Base-by-base conservation (phyloP, 2,797 vertebrate species). In the Enteromius trimaculatus region DNA sequence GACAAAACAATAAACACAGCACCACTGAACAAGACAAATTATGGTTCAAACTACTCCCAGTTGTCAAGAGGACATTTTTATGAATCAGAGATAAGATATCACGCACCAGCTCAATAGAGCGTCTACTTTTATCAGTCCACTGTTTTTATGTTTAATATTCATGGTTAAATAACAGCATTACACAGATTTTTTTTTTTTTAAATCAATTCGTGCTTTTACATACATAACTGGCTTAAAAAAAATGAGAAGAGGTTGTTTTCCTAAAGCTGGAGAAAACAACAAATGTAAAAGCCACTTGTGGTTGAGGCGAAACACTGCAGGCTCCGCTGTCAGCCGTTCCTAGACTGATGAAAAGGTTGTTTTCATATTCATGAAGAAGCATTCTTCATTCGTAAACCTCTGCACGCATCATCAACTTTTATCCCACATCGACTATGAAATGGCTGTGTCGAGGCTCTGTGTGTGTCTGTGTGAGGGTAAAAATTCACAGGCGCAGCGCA, bases 261-360 rank as follows among this genome's bases (percentile, higher is more conserved):
- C 77, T 53, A 91, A 91, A 93, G 90, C 89, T 85, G 87, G 90
- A 92, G 92, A 91, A 90, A 91, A 93, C 91, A 90, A 92, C 88
- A 88, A 89, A 92, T 89, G 90, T 90, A 92, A 93, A 93, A 92
- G 92, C 91, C 92, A 92, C 88, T 89, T 91, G 90, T 92, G 90
- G 88, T 91, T 91, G 90, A 82, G 71, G 75, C 42, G 6, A 78
- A 78, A 78, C 42, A 26, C 60, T 69, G 84, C 71, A 81, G 81
- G 81, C 79, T 86, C 77, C 79, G 66, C 85, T 72, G 86, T 89
- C 82, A 88, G 82, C 87, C 86, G 72, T 89, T 88, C 85, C 72
- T 77, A 80, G 88, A 87, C 82, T 79, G 87, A 87, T 88, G 88
- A 86, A 87, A 86, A 87, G 86, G 79, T 86, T 87, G 87, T 86